Base-by-base conservation (phyloP, 2,113 vertebrate species). In the Gopherus evgoodei region DNA sequence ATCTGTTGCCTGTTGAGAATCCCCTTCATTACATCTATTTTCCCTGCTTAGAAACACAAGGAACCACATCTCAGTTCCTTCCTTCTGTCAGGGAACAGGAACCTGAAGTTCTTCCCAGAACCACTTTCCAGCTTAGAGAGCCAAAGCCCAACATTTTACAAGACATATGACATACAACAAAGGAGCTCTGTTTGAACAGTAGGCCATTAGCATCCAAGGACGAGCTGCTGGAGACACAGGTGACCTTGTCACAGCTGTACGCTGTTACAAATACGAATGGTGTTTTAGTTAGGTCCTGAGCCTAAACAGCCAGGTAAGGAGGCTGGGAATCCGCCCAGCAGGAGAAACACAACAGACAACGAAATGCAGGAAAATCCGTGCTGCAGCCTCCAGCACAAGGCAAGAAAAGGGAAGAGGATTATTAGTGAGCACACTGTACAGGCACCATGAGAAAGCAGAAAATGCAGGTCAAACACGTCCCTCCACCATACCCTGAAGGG, bases 381-480 rank as follows among this genome's bases (percentile, higher is more conserved):
- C 86, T 50, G 93, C 91, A 93, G 91, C 76, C 95, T 76, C 89
- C 76, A 81, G 91, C 91, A 76, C 91, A 90, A 92, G 88, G 91
- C 53, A 86, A 96, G 84, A 94, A 93, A 87, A 90, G 94, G 95
- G 91, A 92, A 82, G 78, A 84, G 94, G 94, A 49, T 95, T 94
- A 87, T 91, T 90, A 93, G 95, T 93, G 96, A 95, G 94, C 88
- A 95, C 96, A 95, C 86, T 94, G 89, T 96, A 98, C 95, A 92
- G 96, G 97, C 97, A 98, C 97, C 98, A 98, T 98, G 98, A 98
- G 98, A 98, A 98, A 98, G 98, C 98, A 98, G 97, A 98, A 98
- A 98, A 98, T 96, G 97, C 98, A 97, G 98, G 97, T 98, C 98
- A 98, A 90, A 96, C 97, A 86, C 97, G 92, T 95, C 97, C 96